Percentiles rank a stretch among this genome's conserved stretches.
Conservation (phyloP, 2,888 invertebrate species). For the Sinohyriopsis cumingii region DNA sequence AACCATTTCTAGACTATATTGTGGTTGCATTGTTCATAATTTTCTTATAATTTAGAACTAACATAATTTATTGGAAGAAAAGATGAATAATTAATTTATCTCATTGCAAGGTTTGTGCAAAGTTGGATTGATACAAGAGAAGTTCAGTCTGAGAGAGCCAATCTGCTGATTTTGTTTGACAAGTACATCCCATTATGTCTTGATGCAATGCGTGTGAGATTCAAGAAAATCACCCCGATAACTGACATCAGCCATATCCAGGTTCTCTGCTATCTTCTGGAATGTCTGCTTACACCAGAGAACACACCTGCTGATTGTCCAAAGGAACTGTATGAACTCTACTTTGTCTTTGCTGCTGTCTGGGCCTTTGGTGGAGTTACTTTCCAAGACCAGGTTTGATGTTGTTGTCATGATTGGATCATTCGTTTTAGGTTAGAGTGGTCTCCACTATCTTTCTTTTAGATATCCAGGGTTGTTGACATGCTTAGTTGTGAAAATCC, state of each 20-base stretch:
- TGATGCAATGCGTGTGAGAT: constrained; percentile 87
- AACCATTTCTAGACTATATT: background rate
- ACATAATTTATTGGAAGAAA: no score
- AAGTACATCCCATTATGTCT: constrained; percentile 95
- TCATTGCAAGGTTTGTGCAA: constrained; percentile 79
- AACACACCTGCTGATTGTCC: constrained; percentile 90
- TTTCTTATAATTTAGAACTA: background rate
- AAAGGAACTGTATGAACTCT: constrained; percentile 95
- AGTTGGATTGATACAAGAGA: constrained; percentile 78
- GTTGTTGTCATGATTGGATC: background rate
- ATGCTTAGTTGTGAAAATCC: background rate
- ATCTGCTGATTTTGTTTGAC: constrained; percentile 94
- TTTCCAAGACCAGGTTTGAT: constrained; percentile 87
- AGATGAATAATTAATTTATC: background rate
- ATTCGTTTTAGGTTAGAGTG: no score
- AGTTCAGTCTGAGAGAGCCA: constrained; percentile 77
- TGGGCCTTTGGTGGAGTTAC: constrained; percentile 99
- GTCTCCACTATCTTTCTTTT: background rate
- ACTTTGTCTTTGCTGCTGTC: constrained; percentile 94
- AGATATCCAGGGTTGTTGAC: background rate
- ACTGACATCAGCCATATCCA: constrained; percentile 92
- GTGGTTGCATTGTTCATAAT: background rate
- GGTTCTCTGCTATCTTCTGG: constrained; percentile 91
- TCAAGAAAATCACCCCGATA: constrained; percentile 96
- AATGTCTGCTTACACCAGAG: constrained; percentile 86